These are phyloP conservation scores for Tachysurus vachellii DNA, from an alignment of 2,113 vertebrate genomes.

Conservation along the genomic window DNA sequence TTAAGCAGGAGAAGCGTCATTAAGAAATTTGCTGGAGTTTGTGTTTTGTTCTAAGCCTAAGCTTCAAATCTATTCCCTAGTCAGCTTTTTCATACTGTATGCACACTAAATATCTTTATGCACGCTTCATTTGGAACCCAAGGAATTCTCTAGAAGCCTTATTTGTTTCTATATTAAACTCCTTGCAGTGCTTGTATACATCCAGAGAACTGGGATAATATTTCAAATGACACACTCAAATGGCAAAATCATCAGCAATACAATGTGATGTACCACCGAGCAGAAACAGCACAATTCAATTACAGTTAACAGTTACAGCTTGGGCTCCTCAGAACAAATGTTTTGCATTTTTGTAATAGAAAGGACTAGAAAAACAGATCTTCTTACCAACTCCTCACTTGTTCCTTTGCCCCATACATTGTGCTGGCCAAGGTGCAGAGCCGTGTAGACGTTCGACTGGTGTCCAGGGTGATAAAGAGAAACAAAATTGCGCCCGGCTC, in stretches of 20 bases:
- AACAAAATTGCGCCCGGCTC: constrained; percentile 64
- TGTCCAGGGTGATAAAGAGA: constrained; percentile 64
- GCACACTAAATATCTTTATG: neutral
- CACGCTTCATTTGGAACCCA: neutral
- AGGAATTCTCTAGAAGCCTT: neutral
- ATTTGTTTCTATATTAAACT: neutral
- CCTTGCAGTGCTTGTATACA: neutral
- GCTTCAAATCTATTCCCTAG: neutral
- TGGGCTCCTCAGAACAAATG: neutral
- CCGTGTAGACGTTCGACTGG: constrained; percentile 66
- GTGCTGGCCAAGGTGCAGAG: constrained; percentile 62
- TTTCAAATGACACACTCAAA: neutral
- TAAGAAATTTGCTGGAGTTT: neutral
- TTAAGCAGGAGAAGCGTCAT: neutral
- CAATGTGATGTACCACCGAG: neutral
- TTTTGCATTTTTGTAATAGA: neutral
- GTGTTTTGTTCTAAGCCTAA: neutral
- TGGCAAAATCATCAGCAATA: neutral
- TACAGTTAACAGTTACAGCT: neutral
- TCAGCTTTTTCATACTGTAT: neutral
- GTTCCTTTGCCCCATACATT: constrained; percentile 55
- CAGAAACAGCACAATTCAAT: neutral
- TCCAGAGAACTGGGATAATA: neutral
- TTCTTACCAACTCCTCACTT: constrained; percentile 56
- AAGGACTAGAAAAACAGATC: neutral